phyloP scores from a whole-genome alignment of 2,113 vertebrate genomes.

The Pipra filicauda region DNA sequence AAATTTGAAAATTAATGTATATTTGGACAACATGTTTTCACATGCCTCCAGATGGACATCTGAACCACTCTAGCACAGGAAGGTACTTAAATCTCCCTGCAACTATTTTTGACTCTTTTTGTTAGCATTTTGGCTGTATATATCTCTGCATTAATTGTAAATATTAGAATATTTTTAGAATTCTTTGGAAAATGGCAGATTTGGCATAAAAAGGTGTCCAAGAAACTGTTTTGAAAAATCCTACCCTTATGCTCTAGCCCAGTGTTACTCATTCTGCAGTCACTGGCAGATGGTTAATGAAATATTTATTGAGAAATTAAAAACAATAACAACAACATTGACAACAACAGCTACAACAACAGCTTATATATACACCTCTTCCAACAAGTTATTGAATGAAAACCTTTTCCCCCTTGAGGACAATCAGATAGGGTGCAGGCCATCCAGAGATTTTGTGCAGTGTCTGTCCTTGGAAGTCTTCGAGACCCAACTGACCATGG shows the following conservation, averaged over 20 bases:
- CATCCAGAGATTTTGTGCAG: background rate
- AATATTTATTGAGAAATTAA: slow-evolving; percentile 41
- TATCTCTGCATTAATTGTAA: background rate
- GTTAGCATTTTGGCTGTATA: background rate
- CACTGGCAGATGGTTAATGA: slow-evolving; percentile 14
- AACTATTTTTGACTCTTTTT: background rate
- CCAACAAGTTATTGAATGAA: background rate
- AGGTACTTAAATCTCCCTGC: background rate
- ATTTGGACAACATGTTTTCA: background rate
- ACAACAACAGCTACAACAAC: background rate
- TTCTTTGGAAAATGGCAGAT: background rate
- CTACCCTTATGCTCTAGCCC: background rate
- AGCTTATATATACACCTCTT: background rate
- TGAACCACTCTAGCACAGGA: background rate
- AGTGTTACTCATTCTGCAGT: background rate
- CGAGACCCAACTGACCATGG: fast-evolving
- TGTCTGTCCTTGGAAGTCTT: background rate
- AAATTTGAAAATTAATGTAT: background rate
- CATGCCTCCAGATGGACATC: background rate
- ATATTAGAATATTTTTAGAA: background rate
- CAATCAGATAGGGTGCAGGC: background rate
- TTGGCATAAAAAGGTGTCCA: background rate
- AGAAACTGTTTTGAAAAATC: background rate
- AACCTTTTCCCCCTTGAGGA: background rate
- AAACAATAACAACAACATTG: background rate